These are phyloP conservation scores for Microcebus tavaratra DNA, from an alignment of 2,113 vertebrate species.

Conservation along the genomic window DNA sequence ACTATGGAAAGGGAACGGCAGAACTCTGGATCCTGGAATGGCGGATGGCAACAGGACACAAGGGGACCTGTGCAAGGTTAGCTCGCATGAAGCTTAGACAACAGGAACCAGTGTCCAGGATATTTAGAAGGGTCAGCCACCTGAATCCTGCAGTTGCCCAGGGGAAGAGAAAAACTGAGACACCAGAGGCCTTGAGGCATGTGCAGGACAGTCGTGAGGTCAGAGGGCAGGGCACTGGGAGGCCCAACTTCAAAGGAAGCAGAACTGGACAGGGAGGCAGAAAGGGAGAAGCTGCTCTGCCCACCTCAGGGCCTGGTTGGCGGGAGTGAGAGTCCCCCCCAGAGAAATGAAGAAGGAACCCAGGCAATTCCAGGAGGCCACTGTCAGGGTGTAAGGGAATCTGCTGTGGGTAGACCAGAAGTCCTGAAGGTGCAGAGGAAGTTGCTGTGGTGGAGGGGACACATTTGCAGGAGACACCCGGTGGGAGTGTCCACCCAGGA, in stretches of 20 bases:
- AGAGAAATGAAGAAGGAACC: not conserved
- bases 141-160: not conserved
- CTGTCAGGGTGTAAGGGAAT: not conserved
- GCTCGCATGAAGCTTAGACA: not conserved
- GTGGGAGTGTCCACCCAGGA: not conserved
- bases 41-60: not conserved
- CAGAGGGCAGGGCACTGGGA: not conserved
- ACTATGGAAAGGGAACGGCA: not conserved
- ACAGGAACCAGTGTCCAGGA: not conserved
- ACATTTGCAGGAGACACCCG: not conserved
- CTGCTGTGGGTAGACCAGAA: not conserved
- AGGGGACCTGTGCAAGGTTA: not conserved
- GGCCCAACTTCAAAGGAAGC: not conserved
- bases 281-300: not conserved
- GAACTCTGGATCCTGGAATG: not conserved
- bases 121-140: not conserved
- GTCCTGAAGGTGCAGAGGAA: not conserved
- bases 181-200: not conserved
- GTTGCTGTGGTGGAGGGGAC: not conserved
- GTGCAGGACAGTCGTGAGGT: not conserved
- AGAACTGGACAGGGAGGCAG: not conserved
- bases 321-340: not conserved
- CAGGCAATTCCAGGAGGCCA: not conserved
- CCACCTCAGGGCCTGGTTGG: fast-evolving
- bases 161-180: not conserved